Percentiles rank a stretch among this genome's conserved stretches.
These are phyloP conservation scores for Papilio polyxenes DNA, from an alignment of 1,140 invertebrate genomes.

Conservation along the genomic window DNA sequence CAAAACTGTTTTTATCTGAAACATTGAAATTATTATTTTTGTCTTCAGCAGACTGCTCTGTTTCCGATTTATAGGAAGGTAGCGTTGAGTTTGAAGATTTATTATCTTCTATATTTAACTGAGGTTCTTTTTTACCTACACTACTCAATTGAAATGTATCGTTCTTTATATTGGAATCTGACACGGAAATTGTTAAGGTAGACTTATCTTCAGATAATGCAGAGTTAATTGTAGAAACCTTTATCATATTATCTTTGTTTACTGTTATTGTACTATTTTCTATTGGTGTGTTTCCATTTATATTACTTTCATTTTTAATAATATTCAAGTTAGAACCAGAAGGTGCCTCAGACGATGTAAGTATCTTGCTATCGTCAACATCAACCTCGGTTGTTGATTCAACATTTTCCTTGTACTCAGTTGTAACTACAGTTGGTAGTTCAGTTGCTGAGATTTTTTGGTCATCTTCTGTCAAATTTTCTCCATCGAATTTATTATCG, in stretches of 20 bases:
- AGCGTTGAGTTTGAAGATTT: constrained; percentile 19
- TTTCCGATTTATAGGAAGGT: constrained; percentile 38
- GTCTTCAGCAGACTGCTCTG: background rate
- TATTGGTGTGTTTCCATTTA: constrained; percentile 29
- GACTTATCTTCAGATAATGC: constrained; percentile 10
- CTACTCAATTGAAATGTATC: background rate
- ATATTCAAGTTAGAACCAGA: background rate
- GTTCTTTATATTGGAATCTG: constrained; percentile 6
- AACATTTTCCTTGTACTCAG: background rate
- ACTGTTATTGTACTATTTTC: constrained; percentile 20
- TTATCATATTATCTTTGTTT: background rate
- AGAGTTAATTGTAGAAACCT: constrained; percentile 22
- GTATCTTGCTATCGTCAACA: background rate
- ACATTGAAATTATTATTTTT: constrained; percentile 1
- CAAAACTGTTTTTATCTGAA: constrained; percentile 40
- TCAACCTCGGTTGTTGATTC: constrained; percentile 33
- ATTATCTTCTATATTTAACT: constrained; percentile 24
- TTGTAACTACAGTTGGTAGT: constrained; percentile 35
- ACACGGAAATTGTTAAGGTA: constrained; percentile 15
- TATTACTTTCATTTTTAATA: background rate
- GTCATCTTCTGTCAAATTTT: constrained; percentile 36
- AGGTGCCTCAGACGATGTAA: background rate
- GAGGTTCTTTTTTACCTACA: background rate
- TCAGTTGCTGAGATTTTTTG: constrained; percentile 37
- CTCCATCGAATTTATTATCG: constrained; percentile 40